A percentile compares a stretch with the other conserved stretches of the same genome.
These are phyloP conservation scores for Eclectus roratus DNA, from an alignment of 2,113 vertebrate species.

Conservation along the genomic window DNA sequence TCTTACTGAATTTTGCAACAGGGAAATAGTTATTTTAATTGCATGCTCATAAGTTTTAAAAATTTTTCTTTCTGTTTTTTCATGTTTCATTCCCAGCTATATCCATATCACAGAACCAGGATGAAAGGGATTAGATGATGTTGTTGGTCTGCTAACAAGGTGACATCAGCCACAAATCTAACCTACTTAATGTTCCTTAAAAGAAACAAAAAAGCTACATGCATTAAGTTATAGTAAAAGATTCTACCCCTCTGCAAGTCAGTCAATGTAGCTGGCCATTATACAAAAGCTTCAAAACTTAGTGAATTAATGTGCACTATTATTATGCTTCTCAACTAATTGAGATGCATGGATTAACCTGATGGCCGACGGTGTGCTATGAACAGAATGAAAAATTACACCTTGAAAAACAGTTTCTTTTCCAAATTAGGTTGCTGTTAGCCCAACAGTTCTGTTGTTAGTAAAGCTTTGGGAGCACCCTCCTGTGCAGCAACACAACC, in stretches of 20 bases:
- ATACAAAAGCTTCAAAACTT: background rate
- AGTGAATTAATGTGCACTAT: background rate
- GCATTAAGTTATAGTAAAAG: background rate
- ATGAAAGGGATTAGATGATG: background rate
- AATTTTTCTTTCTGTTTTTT: background rate
- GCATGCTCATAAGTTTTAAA: background rate
- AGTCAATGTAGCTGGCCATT: background rate
- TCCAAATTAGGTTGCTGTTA: background rate
- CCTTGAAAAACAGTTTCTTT: background rate
- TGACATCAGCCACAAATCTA: background rate
- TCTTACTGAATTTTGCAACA: background rate
- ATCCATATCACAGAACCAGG: background rate
- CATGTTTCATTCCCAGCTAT: background rate
- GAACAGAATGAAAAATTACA: background rate
- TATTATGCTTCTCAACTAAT: background rate
- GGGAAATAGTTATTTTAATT: background rate
- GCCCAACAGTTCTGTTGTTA: background rate
- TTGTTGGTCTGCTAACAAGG: background rate
- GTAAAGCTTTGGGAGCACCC: background rate
- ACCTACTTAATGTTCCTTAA: background rate
- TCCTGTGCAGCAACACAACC: background rate
- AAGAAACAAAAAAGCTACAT: background rate
- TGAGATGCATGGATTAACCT: background rate
- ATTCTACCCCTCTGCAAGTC: background rate
- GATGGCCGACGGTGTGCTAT: fast-evolving